These are phyloP conservation scores for Nettapus auritus DNA, from an alignment of 2,113 vertebrate species.

Conservation along the genomic window DNA sequence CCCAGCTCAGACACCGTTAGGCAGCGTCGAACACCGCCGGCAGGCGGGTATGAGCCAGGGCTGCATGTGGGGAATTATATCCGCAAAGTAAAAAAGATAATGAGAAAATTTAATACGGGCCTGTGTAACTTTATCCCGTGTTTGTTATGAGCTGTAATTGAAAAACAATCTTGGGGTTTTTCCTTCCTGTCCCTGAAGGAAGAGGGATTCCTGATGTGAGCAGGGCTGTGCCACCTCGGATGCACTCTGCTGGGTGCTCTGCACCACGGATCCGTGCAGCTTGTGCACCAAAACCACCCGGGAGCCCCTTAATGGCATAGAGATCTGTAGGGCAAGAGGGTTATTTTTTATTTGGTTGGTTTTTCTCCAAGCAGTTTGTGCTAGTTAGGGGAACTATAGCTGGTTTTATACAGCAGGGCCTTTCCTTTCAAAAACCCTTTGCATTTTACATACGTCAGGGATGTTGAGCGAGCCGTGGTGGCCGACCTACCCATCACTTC, in stretches of 20 bases:
- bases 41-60: not conserved
- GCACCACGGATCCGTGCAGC: not conserved
- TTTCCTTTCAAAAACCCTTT: not conserved
- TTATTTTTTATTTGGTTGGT: no score
- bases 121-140: not conserved
- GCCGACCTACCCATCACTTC: not conserved
- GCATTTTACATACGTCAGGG: not conserved
- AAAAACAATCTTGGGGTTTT: not conserved
- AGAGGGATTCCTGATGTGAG: not conserved
- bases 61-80: not conserved
- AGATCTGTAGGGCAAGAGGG: no score
- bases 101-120: not conserved
- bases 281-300: not conserved
- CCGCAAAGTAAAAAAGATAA: not conserved
- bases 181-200: not conserved
- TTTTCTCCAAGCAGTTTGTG: not conserved
- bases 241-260: not conserved
- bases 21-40: not conserved
- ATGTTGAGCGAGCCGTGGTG: not conserved
- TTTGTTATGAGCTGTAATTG: not conserved
- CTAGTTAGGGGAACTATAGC: not conserved
- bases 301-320: not conserved
- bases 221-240: not conserved
- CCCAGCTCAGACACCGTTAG: slow-evolving; percentile 30
- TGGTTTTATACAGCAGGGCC: not conserved